A percentile compares a stretch with the other conserved stretches of the same genome.
These are phyloP conservation scores for Sinocyclocheilus rhinocerous DNA, from an alignment of 2,113 vertebrate species.

Conservation along the genomic window DNA sequence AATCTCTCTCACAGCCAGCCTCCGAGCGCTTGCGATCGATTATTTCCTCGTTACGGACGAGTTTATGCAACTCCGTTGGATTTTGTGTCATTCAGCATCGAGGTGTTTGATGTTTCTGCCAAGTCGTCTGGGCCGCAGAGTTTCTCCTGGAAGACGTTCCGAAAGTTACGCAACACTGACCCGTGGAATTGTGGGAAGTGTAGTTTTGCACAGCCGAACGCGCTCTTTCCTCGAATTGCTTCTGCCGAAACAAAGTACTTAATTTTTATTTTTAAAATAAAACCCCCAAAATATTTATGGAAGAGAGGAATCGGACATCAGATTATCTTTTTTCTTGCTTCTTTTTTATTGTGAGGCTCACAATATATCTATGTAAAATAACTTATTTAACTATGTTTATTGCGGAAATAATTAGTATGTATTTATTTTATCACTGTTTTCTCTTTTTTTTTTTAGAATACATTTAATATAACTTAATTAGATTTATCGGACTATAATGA, in stretches of 20 bases:
- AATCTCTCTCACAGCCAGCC: slow-evolving; percentile 34
- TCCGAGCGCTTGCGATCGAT: slow-evolving; percentile 10
- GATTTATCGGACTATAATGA: neutral
- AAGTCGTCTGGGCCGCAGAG: slow-evolving; percentile 57
- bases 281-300: neutral
- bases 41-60: slow-evolving; percentile 37
- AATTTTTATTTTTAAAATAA: neutral
- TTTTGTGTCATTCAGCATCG: slow-evolving; percentile 44
- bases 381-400: neutral
- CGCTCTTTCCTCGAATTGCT: neutral
- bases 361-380: neutral
- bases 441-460: neutral
- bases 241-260: neutral
- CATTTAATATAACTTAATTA: neutral
- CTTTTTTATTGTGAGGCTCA: neutral
- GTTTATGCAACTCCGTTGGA: slow-evolving; percentile 22
- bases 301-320: neutral
- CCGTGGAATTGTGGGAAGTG: slow-evolving; percentile 59
- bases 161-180: slow-evolving; percentile 66
- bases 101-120: slow-evolving; percentile 47
- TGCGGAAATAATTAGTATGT: neutral
- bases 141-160: slow-evolving; percentile 66
- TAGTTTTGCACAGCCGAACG: slow-evolving; percentile 35
- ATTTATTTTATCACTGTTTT: neutral
- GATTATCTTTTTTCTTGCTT: too few species aligned